Conservation (phyloP, 2,113 vertebrate genomes). For the Corythornis madagascariensis region DNA sequence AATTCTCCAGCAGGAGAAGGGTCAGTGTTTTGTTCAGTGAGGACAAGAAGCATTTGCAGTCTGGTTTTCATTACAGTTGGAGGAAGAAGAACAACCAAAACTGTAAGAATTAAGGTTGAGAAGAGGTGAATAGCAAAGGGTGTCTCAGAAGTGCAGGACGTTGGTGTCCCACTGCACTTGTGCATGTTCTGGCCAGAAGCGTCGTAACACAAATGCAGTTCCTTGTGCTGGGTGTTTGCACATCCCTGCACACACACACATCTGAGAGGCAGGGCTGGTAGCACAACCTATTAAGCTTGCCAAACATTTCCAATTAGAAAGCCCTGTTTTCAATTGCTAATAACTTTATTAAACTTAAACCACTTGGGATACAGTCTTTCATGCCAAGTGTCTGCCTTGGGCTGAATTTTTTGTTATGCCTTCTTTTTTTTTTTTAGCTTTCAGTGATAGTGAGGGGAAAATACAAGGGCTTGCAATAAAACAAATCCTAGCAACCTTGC, state of each 20-base stretch:
- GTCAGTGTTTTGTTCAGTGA: background rate
- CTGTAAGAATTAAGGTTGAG: background rate
- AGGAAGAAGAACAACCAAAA: background rate
- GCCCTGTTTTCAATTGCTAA: slow-evolving; percentile 66
- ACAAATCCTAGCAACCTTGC: background rate
- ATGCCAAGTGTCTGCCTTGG: slow-evolving; percentile 48
- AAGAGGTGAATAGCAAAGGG: background rate
- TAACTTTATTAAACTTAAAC: slow-evolving; percentile 60
- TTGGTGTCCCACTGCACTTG: background rate
- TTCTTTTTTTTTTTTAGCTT: background rate
- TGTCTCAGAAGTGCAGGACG: background rate
- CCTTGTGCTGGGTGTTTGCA: background rate
- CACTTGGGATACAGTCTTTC: slow-evolving; percentile 46
- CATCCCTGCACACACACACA: background rate
- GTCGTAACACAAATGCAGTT: background rate
- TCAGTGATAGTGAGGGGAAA: background rate
- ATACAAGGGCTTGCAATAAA: background rate
- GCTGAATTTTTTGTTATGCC: slow-evolving; percentile 15
- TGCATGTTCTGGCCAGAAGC: background rate
- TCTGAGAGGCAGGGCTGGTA: slow-evolving; percentile 43
- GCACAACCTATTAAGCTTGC: slow-evolving; percentile 42
- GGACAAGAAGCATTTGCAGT: background rate
- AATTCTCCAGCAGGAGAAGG: background rate
- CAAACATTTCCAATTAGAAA: slow-evolving; percentile 61
- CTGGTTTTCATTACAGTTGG: background rate